Conservation (phyloP, 2,888 invertebrate genomes). For the Tanytarsus gracilentus region DNA sequence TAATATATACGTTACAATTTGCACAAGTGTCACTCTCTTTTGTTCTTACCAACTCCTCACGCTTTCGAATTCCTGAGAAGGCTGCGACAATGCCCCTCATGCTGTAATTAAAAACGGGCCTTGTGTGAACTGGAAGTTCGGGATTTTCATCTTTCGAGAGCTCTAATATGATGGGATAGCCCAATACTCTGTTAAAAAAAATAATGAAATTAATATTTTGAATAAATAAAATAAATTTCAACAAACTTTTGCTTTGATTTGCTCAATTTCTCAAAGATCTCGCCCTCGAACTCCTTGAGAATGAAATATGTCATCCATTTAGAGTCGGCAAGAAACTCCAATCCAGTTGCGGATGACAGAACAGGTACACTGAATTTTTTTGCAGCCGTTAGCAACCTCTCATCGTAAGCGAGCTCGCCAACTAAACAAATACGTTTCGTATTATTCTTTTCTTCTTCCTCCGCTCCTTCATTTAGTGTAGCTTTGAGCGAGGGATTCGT, state of each 20-base stretch:
- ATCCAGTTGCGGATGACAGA: slow-evolving; percentile 52
- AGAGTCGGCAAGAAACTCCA: slow-evolving; percentile 51
- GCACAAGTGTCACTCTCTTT: not conserved
- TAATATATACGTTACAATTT: not conserved
- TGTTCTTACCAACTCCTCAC: slow-evolving; percentile 69
- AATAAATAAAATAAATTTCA: slow-evolving; percentile 26
- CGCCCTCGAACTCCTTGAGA: slow-evolving; percentile 58
- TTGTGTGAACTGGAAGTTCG: slow-evolving; percentile 58
- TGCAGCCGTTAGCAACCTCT: slow-evolving; percentile 48
- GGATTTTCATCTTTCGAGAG: slow-evolving; percentile 61
- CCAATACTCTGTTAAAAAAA: slow-evolving; percentile 54
- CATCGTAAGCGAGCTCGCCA: slow-evolving; percentile 49
- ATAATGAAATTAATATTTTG: slow-evolving; percentile 15
- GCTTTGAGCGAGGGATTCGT: too few species aligned
- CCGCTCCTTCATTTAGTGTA: not conserved
- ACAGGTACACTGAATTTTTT: slow-evolving; percentile 55
- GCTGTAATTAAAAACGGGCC: slow-evolving; percentile 78
- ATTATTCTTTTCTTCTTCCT: not conserved
- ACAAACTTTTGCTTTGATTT: slow-evolving; percentile 52
- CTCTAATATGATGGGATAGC: slow-evolving; percentile 69
- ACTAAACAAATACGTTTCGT: slow-evolving; percentile 52
- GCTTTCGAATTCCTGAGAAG: slow-evolving; percentile 85
- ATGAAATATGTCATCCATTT: slow-evolving; percentile 60
- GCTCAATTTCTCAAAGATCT: slow-evolving; percentile 54
- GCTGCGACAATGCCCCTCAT: slow-evolving; percentile 85